Percentiles rank a stretch among this genome's conserved stretches.
Conservation (phyloP, 2,888 invertebrate species). For the Empis livida region DNA sequence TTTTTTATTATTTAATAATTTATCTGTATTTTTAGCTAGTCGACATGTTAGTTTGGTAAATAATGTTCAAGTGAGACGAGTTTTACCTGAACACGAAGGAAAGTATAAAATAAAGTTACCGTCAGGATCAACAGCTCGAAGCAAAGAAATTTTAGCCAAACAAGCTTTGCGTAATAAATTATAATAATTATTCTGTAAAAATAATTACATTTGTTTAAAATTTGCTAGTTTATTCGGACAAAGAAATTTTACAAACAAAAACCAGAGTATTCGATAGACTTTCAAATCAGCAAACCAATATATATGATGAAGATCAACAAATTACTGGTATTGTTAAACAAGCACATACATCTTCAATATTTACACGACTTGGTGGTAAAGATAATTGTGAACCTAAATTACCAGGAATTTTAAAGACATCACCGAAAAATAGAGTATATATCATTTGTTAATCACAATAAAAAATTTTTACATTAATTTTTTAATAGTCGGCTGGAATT, state of each 20-base stretch:
- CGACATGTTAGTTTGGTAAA: no score
- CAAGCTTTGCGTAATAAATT: conserved; percentile 30
- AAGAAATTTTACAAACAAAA: conserved; percentile 20
- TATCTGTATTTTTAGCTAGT: no score
- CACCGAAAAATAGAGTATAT: conserved; percentile 2
- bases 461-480: conserved; percentile 9
- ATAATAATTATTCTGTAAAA: no score
- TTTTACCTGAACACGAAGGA: conserved; percentile 42
- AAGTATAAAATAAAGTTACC: conserved; percentile 43
- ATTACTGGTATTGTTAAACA: conserved; percentile 18
- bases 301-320: conserved; percentile 17
- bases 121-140: conserved; percentile 38
- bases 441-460: not conserved
- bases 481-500: conserved; percentile 14
- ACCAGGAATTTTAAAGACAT: conserved; percentile 30
- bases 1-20: no score
- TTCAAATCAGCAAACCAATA: conserved; percentile 7
- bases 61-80: conserved; percentile 21
- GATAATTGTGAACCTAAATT: conserved; percentile 10
- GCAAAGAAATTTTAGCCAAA: conserved; percentile 37
- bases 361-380: conserved; percentile 27
- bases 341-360: conserved; percentile 24
- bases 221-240: conserved; percentile 28
- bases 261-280: conserved; percentile 27
- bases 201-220: not conserved